Conservation (phyloP, 2,888 invertebrate genomes). For the Cephus pulcher region DNA sequence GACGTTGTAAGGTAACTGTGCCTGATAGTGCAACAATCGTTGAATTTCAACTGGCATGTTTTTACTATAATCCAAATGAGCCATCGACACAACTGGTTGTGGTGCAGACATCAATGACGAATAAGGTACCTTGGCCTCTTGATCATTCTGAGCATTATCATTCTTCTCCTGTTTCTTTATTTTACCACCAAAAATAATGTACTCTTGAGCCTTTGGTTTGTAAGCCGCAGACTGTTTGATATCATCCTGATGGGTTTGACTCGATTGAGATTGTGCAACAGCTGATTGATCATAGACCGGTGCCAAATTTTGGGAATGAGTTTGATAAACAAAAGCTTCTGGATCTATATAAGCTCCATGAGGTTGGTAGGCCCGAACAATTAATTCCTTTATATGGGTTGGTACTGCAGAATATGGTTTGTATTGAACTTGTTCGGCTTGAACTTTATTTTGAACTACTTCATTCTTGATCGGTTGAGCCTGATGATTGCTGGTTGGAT, state of each 20-base stretch:
- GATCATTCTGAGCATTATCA: not conserved
- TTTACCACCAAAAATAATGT: not conserved
- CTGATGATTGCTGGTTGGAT: conserved; percentile 14
- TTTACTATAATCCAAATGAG: conserved; percentile 25
- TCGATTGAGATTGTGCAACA: not conserved
- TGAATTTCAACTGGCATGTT: conserved; percentile 55
- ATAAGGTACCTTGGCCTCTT: not conserved
- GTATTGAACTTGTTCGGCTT: conserved; percentile 33
- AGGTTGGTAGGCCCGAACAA: conserved; percentile 46
- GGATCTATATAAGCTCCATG: conserved; percentile 55
- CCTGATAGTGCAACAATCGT: conserved; percentile 53
- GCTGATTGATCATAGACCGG: not conserved
- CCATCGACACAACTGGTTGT: conserved; percentile 6
- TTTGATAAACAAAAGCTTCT: conserved; percentile 47
- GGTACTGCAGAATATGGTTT: conserved; percentile 52
- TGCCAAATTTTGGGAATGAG: conserved; percentile 7
- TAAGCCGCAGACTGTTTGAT: not conserved
- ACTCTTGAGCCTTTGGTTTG: not conserved
- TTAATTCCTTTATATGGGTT: conserved; percentile 48
- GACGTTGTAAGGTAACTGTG: conserved; percentile 59
- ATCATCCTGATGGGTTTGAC: not conserved
- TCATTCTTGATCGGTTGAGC: not conserved
- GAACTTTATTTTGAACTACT: not conserved
- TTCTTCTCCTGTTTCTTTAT: not conserved
- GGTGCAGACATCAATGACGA: not conserved